Percentiles rank a stretch among this genome's conserved stretches.
These are phyloP conservation scores for Takifugu bimaculatus DNA, from an alignment of 2,113 vertebrate species.

Conservation along the genomic window DNA sequence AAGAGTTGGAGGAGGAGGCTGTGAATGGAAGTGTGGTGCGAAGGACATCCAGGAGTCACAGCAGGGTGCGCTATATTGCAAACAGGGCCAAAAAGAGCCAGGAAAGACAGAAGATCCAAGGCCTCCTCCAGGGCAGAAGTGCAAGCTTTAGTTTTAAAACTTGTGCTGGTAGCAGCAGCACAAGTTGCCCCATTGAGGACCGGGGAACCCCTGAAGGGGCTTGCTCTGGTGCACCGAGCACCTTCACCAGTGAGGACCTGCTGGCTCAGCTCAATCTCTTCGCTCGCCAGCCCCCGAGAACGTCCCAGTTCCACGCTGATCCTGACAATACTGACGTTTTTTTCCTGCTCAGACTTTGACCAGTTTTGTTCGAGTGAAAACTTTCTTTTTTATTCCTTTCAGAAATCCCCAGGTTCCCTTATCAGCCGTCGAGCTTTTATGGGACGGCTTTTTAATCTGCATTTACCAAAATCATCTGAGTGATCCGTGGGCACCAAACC, in stretches of 20 bases:
- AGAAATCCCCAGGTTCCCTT: slow-evolving; percentile 1
- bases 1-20: slow-evolving; percentile 39
- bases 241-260: slow-evolving; percentile 71
- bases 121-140: slow-evolving; percentile 53
- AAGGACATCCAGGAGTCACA: slow-evolving; percentile 87
- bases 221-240: slow-evolving; percentile 78
- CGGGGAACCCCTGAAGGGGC: slow-evolving; percentile 89
- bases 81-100: slow-evolving; percentile 88
- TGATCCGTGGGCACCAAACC: slow-evolving; percentile 26
- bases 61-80: slow-evolving; percentile 88
- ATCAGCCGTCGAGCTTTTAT: background rate
- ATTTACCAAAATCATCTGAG: slow-evolving; percentile 11
- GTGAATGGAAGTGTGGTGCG: slow-evolving; percentile 70
- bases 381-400: background rate
- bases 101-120: slow-evolving; percentile 83
- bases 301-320: slow-evolving; percentile 45
- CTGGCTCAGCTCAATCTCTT: slow-evolving; percentile 59
- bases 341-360: slow-evolving; percentile 80
- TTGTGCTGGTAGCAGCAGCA: slow-evolving; percentile 31
- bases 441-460: slow-evolving; percentile 10
- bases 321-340: slow-evolving; percentile 71
- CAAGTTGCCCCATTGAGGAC: slow-evolving; percentile 80
- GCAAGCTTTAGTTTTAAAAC: slow-evolving; percentile 32
- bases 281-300: slow-evolving; percentile 44
- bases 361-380: slow-evolving; percentile 18